Evolutionary conservation across 2,797 vertebrate species (phyloP).

Genomic region (Staurois parvus): DNA sequence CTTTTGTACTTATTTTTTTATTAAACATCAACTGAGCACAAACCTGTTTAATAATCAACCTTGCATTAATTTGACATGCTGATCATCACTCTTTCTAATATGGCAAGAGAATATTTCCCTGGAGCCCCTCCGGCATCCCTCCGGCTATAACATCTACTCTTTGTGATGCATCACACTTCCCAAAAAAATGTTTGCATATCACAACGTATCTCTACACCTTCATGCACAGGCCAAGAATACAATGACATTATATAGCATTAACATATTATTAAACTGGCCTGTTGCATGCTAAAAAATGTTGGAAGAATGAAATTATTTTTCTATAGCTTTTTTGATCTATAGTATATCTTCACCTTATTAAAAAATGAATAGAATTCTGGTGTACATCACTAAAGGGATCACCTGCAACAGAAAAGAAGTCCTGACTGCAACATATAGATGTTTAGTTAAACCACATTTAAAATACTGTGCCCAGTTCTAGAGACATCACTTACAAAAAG

Average conservation of each 20-base stretch:
- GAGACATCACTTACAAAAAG: no score
- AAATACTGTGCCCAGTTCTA: no score
- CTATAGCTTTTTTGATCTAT: background rate
- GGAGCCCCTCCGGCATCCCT: slow-evolving; percentile 25
- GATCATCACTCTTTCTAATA: slow-evolving; percentile 52
- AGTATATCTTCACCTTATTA: background rate
- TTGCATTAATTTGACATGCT: slow-evolving; percentile 53
- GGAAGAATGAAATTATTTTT: background rate
- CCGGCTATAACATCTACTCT: slow-evolving; percentile 54
- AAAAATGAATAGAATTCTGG: background rate
- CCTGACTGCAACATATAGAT: background rate
- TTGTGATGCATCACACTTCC: slow-evolving; percentile 43
- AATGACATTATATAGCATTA: slow-evolving; percentile 1
- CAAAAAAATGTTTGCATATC: slow-evolving; percentile 40
- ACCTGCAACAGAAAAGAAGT: background rate
- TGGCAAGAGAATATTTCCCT: slow-evolving; percentile 55
- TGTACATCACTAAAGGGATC: no score
- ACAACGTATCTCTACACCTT: slow-evolving; percentile 35
- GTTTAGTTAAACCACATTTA: background rate
- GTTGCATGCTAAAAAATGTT: background rate
- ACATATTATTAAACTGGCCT: background rate
- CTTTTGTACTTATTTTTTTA: slow-evolving; percentile 55
- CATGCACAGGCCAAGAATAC: slow-evolving; percentile 3
- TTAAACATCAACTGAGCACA: slow-evolving; percentile 54
- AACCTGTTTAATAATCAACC: slow-evolving; percentile 59